phyloP scores from a whole-genome alignment of 2,888 invertebrate genomes.

The Morpho deidamia region DNA sequence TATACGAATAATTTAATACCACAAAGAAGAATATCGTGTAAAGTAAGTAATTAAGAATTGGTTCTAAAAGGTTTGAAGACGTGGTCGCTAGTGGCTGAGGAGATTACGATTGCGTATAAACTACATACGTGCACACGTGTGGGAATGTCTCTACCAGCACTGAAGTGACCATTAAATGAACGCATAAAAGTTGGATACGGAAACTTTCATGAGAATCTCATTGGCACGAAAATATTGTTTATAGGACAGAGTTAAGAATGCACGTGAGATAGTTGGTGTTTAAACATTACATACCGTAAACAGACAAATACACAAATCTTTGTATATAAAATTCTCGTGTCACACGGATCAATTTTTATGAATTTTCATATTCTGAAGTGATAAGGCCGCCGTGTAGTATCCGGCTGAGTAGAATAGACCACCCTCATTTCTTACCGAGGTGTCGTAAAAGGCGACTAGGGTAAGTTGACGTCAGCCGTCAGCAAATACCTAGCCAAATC shows the following conservation, averaged over 20 bases:
- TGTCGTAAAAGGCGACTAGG: no score
- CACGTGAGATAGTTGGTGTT: neutral
- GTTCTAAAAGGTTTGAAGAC: neutral
- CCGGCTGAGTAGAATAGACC: no score
- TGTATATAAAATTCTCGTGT: no score
- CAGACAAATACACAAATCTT: no score
- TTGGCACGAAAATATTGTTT: neutral
- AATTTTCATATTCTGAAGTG: no score
- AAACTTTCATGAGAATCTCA: neutral
- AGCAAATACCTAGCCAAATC: no score
- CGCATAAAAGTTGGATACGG: neutral
- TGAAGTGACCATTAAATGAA: neutral
- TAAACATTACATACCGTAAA: neutral
- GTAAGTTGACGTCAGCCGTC: no score
- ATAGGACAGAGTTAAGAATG: neutral
- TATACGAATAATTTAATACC: no score
- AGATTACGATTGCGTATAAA: neutral
- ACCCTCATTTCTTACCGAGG: no score
- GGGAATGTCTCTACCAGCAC: slow-evolving; percentile 3
- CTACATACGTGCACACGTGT: slow-evolving; percentile 4
- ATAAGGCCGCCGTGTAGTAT: no score
- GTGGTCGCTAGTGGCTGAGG: neutral
- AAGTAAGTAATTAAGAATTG: neutral
- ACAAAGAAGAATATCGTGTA: neutral
- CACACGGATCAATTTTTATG: no score